Percentiles rank a stretch among this genome's conserved stretches.
phyloP scores from a whole-genome alignment of 2,113 vertebrate species.

The Coturnix japonica region DNA sequence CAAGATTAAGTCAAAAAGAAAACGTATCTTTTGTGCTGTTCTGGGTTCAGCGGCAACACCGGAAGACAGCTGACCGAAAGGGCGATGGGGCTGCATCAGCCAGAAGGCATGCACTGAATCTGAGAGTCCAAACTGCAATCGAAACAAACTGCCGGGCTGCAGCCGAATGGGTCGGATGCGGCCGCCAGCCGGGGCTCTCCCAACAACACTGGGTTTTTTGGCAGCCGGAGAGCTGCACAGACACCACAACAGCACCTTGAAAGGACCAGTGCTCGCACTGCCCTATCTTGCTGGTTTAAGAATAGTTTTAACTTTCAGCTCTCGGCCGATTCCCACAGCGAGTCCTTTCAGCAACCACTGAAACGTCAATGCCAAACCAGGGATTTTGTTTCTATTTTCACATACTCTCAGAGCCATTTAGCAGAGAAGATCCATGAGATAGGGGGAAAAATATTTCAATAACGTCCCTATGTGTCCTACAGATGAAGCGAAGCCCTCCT shows the following conservation, averaged over 20 bases:
- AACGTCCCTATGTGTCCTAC: neutral
- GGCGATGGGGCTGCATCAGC: constrained; percentile 21
- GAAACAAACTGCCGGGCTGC: constrained; percentile 56
- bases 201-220: constrained; percentile 33
- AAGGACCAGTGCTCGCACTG: neutral
- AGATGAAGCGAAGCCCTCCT: neutral
- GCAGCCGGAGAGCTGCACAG: constrained; percentile 34
- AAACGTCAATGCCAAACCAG: neutral
- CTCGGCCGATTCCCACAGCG: constrained; percentile 1
- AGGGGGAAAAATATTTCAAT: constrained; percentile 18
- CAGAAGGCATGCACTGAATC: constrained; percentile 50
- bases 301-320: constrained; percentile 45
- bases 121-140: constrained; percentile 32
- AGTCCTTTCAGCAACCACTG: constrained; percentile 50
- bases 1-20: constrained; percentile 71
- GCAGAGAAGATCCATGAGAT: constrained; percentile 1
- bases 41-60: constrained; percentile 11
- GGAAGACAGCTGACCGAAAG: neutral
- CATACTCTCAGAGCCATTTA: neutral
- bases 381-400: constrained; percentile 67
- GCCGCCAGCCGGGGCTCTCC: constrained; percentile 63
- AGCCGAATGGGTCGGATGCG: constrained; percentile 26
- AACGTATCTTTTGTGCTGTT: constrained; percentile 34
- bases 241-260: neutral
- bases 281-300: neutral